phyloP scores from a whole-genome alignment of 23 tunicate species.

The Trididemnum nubilum region DNA sequence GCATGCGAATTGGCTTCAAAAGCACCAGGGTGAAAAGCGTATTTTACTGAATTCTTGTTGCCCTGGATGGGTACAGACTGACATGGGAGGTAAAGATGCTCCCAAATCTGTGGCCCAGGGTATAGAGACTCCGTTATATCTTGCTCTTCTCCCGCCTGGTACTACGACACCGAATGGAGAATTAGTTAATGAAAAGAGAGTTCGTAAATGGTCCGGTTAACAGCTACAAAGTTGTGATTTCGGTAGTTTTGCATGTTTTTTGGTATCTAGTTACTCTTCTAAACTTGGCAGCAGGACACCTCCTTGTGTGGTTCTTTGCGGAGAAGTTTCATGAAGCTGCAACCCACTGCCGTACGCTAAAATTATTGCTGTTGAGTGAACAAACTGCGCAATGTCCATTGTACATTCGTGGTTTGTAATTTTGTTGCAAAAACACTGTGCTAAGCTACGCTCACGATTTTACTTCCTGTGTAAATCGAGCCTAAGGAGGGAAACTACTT shows the following conservation, averaged over 20 bases:
- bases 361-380: too few relatives aligned
- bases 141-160: slow-evolving; percentile 52
- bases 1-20: slow-evolving; percentile 24
- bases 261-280: too few relatives aligned
- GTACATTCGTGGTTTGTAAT: too few relatives aligned
- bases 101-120: slow-evolving; percentile 54
- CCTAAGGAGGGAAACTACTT: too few relatives aligned
- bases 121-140: slow-evolving; percentile 44
- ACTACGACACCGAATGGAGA: slow-evolving; percentile 47
- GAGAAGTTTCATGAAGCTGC: too few relatives aligned
- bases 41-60: slow-evolving; percentile 67
- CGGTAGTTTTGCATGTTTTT: neutral
- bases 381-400: too few relatives aligned
- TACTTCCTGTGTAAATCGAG: too few relatives aligned
- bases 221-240: neutral
- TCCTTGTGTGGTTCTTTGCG: too few relatives aligned
- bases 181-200: slow-evolving; percentile 22
- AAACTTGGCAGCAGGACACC: too few relatives aligned
- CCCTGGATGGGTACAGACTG: slow-evolving; percentile 75
- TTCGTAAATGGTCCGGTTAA: slow-evolving; percentile 24
- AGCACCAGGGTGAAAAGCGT: slow-evolving; percentile 16
- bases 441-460: too few relatives aligned
- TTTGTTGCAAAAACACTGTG: too few relatives aligned
- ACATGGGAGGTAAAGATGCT: slow-evolving; percentile 59
- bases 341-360: too few relatives aligned